Evolutionary conservation across 2,797 vertebrate species (phyloP), one percentile per base, ranked within the genome.

Genomic region (Otus scops): DNA sequence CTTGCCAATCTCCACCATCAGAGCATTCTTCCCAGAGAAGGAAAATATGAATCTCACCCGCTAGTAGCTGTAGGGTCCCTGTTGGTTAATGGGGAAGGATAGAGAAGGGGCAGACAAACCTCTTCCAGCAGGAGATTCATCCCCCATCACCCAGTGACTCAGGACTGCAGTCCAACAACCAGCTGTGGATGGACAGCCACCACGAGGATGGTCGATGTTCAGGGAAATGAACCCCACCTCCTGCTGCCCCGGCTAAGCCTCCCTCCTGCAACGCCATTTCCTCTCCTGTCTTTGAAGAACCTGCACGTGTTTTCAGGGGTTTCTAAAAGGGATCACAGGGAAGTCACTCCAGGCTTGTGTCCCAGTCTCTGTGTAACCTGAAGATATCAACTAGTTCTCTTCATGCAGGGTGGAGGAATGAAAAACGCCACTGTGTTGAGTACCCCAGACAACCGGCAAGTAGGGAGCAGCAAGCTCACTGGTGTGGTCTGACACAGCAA

Each of bases 121-220:
- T 93, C 75, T 26, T 36, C 47, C 11, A 69, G 43, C 76, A 27
- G 30, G 24, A 59, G 10, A 64, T 45, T 43, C 13, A 59, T 23
- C 13, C 69, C 74, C 32, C 22, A 43, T 3, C 4, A n/a, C 22
- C 10, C 81, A 5, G 5, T 9, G 38, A 63, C 54, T 74, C 1
- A 1, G 54, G 32, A 48, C 53, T 84, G 88, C 34, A 57, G 61
- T n/a, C 57, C 74, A 79, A 43, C 26, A 53, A 30, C 12, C 57
- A 48, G 28, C 13, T 77, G 43, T 74, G 73, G 50, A 51, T 3
- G 7, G 56, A 67, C 20, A 78, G 12, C 21, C 3, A 6, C 28
- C 2, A 1, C 0, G 3, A 54, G 43, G 47, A 83, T 0, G 1
- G 36, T 1, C 0, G 2, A 27, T 0, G 0, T 39, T 19, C 34